Base-by-base conservation (phyloP, 2,797 vertebrate genomes). In the Coluber constrictor region DNA sequence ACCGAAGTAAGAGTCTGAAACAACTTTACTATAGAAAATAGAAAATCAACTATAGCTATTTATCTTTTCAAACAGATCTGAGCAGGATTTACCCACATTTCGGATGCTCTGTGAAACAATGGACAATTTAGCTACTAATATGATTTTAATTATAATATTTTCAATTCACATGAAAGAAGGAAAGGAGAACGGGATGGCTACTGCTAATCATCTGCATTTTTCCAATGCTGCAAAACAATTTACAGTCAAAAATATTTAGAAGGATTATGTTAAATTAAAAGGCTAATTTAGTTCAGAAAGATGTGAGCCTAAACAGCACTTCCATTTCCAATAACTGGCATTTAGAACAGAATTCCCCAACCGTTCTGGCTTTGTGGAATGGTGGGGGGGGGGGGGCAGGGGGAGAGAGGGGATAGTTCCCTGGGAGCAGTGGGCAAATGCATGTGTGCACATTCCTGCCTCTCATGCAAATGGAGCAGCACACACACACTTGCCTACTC, bases 381-480 rank as follows among this genome's bases (percentile, higher is more conserved):
- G n/a, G n/a, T 0, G 0, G 13, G 66, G 13, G n/a, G 66, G 13
- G 1, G 2, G n/a, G 66, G 5, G 1, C 1, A 15, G 66, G 15
- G 66, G 7, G 15, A 32, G 13, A 37, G n/a, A 32, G 15, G n/a
- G 16, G n/a, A 74, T 74, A 8, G 15, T 74, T 74, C 15, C 6
- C 2, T 37, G 6, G 18, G n/a, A 74, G 66, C 6, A 32, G 5
- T 66, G 13, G 63, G 63, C 12, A 70, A 66, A 15, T 0, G 7
- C 27, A 15, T 70, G n/a, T 18, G n/a, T 70, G 6, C n/a, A 8
- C 15, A 32, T 6, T 63, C 27, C 11, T n/a, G 27, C 11, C 27
- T 12, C 61, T 63, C 27, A n/a, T 5, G 27, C 61, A 63, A 63
- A 63, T 29, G 61, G 4, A 13, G 0, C 0, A 0, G 27, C 27